phyloP scores from a whole-genome alignment of 2,888 invertebrate genomes.

The Tipula unca region DNA sequence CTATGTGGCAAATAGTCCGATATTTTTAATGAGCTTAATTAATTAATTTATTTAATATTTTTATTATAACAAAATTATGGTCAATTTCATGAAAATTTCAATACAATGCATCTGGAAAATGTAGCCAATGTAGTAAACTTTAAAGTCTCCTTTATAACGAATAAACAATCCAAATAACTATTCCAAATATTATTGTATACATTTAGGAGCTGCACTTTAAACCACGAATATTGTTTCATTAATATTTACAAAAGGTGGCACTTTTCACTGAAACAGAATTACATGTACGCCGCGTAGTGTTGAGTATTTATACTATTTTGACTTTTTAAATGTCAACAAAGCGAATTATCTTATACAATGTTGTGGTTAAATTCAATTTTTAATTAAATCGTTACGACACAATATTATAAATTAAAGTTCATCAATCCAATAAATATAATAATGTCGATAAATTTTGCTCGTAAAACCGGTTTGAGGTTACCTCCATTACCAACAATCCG shows the following conservation, averaged over 20 bases:
- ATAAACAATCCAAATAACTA: too few species aligned
- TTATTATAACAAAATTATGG: too few species aligned
- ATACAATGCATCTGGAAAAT: too few species aligned
- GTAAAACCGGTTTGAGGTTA: conserved; percentile 47
- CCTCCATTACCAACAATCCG: conserved; percentile 89
- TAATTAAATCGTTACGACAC: background rate
- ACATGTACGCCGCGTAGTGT: background rate
- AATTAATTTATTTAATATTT: too few species aligned
- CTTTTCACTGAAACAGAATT: background rate
- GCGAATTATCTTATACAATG: background rate
- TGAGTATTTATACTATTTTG: background rate
- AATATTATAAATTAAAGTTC: background rate
- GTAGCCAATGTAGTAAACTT: too few species aligned
- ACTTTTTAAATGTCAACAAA: background rate
- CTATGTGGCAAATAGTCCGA: too few species aligned
- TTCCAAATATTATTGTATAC: too few species aligned
- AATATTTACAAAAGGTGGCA: background rate
- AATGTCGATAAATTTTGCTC: conserved; percentile 33
- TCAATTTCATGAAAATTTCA: too few species aligned
- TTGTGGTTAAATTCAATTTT: background rate
- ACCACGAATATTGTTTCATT: too few species aligned
- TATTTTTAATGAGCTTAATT: too few species aligned
- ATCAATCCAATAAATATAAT: conserved; percentile 37
- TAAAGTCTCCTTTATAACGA: too few species aligned
- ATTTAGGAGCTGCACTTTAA: too few species aligned